Evolutionary conservation across 2,888 invertebrate species (phyloP), one percentile per base, ranked within the genome.

Genomic region (Marasmarcha lunaedactyla): DNA sequence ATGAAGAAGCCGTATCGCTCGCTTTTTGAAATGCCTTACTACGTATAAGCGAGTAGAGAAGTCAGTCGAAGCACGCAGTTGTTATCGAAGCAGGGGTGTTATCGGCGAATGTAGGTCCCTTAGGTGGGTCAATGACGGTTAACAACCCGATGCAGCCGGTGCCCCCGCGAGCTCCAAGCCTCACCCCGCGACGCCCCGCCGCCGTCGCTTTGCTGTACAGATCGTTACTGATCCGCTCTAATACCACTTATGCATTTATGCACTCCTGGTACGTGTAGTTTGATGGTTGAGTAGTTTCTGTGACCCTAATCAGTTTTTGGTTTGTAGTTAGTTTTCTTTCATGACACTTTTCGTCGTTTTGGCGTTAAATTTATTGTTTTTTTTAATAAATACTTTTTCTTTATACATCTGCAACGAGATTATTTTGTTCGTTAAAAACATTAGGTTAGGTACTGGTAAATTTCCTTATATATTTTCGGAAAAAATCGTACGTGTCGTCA

Each of bases 81-180:
- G 54, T 55, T 68, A 65, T 68, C 64, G 47, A 53, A 57, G 65
- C 30, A n/a, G 74, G 74, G 78, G 74, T 74, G 71, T 73, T 78
- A 74, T 71, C 77, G 57, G 58, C 59, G 59, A 63, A 74, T 67
- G 71, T 77, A 72, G 74, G 68, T 54, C 71, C 61, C 62, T 51
- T 54, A 79, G 81, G 64, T 79, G 76, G 81, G 81, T 81, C 81
- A 81, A 81, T 79, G 79, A 74, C 81, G 81, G 76, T 79, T 81
- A 66, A 78, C 74, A 63, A 79, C 78, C 77, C 71, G 66, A 55
- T 76, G 76, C 77, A 76, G 59, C 69, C 66, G 70, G 73, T 76
- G 77, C 64, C 72, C 64, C 76, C 73, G 71, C 73, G 71, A 60
- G 57, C 40, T 52, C 54, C 53, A n/a, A n/a, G n/a, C 46, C 50